phyloP scores from a whole-genome alignment of 2,113 vertebrate species.

The Hypocryptadius cinnamomeus region DNA sequence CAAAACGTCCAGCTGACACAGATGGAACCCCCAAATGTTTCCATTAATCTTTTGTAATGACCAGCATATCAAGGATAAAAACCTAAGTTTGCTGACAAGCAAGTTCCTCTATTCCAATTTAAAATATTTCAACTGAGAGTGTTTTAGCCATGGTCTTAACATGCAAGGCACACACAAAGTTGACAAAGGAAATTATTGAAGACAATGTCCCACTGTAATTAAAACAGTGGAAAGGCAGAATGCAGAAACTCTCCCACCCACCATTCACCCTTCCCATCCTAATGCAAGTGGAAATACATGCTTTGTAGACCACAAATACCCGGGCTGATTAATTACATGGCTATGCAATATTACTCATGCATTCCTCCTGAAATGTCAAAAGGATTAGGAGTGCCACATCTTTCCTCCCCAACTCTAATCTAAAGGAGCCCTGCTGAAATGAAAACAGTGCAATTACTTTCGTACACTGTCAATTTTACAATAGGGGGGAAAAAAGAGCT shows the following conservation, averaged over 20 bases:
- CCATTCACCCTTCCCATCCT: slow-evolving; percentile 43
- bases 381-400: slow-evolving; percentile 68
- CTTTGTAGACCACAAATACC: slow-evolving; percentile 60
- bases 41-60: not conserved
- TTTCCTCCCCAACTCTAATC: slow-evolving; percentile 63
- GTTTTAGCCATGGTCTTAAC: slow-evolving; percentile 28
- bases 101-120: not conserved
- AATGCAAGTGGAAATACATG: slow-evolving; percentile 48
- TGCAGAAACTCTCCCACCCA: slow-evolving; percentile 46
- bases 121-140: not conserved
- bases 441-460: slow-evolving; percentile 71
- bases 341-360: slow-evolving; percentile 68
- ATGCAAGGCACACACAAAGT: slow-evolving; percentile 44
- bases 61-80: not conserved
- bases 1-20: not conserved
- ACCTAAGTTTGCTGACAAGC: not conserved
- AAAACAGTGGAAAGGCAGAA: slow-evolving; percentile 49
- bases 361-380: slow-evolving; percentile 71
- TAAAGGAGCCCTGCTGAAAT: slow-evolving; percentile 67
- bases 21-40: not conserved
- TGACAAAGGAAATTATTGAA: slow-evolving; percentile 63
- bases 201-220: slow-evolving; percentile 61
- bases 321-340: slow-evolving; percentile 64
- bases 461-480: slow-evolving; percentile 69
- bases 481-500: slow-evolving; percentile 56